A percentile compares a stretch with the other conserved stretches of the same genome.
These are phyloP conservation scores for Leptinotarsa peninsularis DNA, from an alignment of 2,888 invertebrate genomes.

Conservation along the genomic window DNA sequence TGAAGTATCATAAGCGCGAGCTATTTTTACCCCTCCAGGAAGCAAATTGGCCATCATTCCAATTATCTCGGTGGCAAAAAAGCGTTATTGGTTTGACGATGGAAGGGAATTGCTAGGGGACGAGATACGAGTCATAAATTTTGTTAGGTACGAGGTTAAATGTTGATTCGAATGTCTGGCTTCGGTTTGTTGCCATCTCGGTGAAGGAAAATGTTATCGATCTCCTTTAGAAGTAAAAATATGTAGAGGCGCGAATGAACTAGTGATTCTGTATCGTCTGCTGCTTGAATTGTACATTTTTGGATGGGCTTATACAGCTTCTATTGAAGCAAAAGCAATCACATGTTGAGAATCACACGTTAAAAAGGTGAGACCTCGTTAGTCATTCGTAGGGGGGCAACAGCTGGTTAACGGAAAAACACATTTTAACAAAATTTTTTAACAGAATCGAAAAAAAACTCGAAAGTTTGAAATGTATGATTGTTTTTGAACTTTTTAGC, in stretches of 20 bases:
- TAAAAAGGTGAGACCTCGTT: too few species aligned
- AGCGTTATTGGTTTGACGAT: constrained; percentile 13
- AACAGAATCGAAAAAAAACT: too few species aligned
- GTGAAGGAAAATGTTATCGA: constrained; percentile 1
- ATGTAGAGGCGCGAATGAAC: background rate
- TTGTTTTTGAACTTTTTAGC: too few species aligned
- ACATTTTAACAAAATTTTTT: too few species aligned
- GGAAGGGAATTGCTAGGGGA: constrained; percentile 16
- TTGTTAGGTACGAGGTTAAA: constrained; percentile 8
- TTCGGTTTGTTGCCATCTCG: constrained; percentile 1
- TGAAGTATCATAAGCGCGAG: constrained; percentile 9
- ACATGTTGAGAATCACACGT: too few species aligned
- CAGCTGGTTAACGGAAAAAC: too few species aligned
- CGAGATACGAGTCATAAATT: constrained; percentile 15
- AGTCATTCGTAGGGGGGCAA: too few species aligned
- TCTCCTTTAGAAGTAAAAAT: background rate
- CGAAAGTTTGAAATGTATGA: too few species aligned
- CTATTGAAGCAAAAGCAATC: too few species aligned
- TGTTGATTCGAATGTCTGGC: constrained; percentile 1
- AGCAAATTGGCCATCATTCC: constrained; percentile 14
- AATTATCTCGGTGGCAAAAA: constrained; percentile 16
- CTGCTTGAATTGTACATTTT: too few species aligned
- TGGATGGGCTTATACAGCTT: too few species aligned
- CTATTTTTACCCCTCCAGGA: constrained; percentile 3
- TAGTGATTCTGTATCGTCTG: background rate